Evolutionary conservation across 2,113 vertebrate species (phyloP), one percentile per base, ranked within the genome.

Genomic region (Serranochromis macrocephalus): DNA sequence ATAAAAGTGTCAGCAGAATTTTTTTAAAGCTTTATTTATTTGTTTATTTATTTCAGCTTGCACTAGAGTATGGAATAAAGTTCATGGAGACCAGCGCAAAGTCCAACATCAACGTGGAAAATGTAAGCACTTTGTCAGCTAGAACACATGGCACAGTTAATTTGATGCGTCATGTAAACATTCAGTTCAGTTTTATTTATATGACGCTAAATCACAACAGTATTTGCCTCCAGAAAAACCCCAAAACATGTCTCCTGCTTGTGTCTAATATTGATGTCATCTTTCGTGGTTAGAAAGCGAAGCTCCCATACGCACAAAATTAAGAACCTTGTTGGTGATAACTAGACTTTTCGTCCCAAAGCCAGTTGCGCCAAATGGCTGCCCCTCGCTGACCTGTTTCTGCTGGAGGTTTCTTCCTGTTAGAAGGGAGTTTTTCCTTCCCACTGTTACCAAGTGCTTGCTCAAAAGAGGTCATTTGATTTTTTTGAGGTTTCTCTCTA

Each of bases 1-100:
- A 51, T 49, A 61, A 58, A 61, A 12, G 7, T 61, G 26, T 8
- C 54, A 33, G 26, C 19, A 21, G 33, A 81, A 1, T 47, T 61
- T 17, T 29, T 73, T 21, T 29, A 4, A 33, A 19, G 58, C 1
- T 53, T 24, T 21, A 38, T 66, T 66, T 66, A 38, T 68, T 2
- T 61, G 2, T 89, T 12, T 66, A 12, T 55, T 89, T 26, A 38
- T 84, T 63, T 84, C 91, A 99, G 99, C 96, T 99, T 82, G 98
- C 98, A 4, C 94, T 97, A 7, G 98, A 98, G 90, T 99, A 97
- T 12, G 97, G 98, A 31, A 98, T 99, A 90, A 99, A 99, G 91
- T 99, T 99, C 94, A 99, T 99, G 98, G 99, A 99, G 95, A 99
- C 98, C 33, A 99, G 98, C 7, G 98, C 98, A 11, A 99, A 99